These are phyloP conservation scores for Catostomus latipinnis DNA, from an alignment of 2,797 vertebrate genomes.

Conservation along the genomic window DNA sequence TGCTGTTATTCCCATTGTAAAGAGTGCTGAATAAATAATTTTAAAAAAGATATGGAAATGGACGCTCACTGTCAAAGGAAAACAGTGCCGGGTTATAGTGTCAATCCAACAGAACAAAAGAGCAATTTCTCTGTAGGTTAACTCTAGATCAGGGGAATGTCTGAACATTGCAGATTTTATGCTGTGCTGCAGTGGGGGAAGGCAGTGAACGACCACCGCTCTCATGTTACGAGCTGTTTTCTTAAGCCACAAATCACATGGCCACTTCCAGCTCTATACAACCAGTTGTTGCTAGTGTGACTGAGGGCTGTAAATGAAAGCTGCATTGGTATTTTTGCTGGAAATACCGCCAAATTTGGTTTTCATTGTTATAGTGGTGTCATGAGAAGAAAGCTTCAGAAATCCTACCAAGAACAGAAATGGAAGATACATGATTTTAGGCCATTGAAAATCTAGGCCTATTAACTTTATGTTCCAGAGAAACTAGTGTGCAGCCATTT, in stretches of 20 bases:
- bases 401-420: neutral
- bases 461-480: neutral
- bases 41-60: conserved; percentile 36
- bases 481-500: no score
- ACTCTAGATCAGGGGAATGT: conserved; percentile 54
- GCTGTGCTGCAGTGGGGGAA: conserved; percentile 69
- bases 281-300: conserved; percentile 49
- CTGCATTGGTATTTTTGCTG: conserved; percentile 6
- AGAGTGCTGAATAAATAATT: conserved; percentile 11
- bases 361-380: neutral
- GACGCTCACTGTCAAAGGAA: conserved; percentile 46
- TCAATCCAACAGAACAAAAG: conserved; percentile 57
- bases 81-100: conserved; percentile 39
- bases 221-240: conserved; percentile 81
- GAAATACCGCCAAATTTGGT: neutral
- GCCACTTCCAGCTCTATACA: conserved; percentile 62
- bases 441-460: neutral
- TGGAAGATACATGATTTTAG: neutral
- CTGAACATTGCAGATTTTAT: conserved; percentile 71
- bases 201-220: conserved; percentile 69
- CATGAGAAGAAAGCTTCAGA: neutral
- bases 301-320: conserved; percentile 28
- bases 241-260: conserved; percentile 79
- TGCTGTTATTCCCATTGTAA: conserved; percentile 32
- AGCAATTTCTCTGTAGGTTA: conserved; percentile 56